Base-by-base conservation (phyloP, 1,140 invertebrate genomes). In the Mylabris phalerata region DNA sequence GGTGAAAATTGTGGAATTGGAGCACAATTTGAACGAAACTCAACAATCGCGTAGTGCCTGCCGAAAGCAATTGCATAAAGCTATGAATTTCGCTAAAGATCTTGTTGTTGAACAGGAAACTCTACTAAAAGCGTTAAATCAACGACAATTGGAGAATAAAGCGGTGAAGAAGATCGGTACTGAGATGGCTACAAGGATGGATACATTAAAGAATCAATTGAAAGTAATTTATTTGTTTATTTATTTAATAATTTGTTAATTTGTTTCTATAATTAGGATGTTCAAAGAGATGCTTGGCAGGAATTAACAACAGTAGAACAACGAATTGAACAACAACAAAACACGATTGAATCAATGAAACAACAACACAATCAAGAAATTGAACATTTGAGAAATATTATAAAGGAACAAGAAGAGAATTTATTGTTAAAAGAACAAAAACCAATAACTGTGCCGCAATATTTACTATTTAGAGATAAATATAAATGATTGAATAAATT, bases 101-200 rank as follows among this genome's bases (percentile, higher is more conserved):
- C 67, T 83, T n/a, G 75, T 82, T 2, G 60, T 59, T 2, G 78
- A 83, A 58, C 80, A 82, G 52, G 81, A 83, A 61, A 73, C 68
- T 42, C 64, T 81, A 4, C 57, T 77, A 38, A 64, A 67, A 7
- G 71, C 79, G 26, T 62, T 82, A 32, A 70, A 75, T 47, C 73
- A 76, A 60, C 71, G 72, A 26, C 77, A 80, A 59, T 74, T 78
- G 62, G 78, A 81, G 67, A 79, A 75, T 56, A 75, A 76, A 58
- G 73, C 72, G 47, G 79, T 81, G 38, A 74, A 77, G 44, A 74
- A 74, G 61, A 67, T 80, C 3, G 78, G 78, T 0, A 68, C 71
- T 45, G 78, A 75, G 59, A 81, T 80, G 59, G 73, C 74, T 0
- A 69, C 71, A 9, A 72, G 76, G 60, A 78, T 82, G 73, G 75